Percentiles rank a stretch among this genome's conserved stretches.
Evolutionary conservation across 1,140 invertebrate genomes (phyloP).

Genomic region (Aphis craccivora): DNA sequence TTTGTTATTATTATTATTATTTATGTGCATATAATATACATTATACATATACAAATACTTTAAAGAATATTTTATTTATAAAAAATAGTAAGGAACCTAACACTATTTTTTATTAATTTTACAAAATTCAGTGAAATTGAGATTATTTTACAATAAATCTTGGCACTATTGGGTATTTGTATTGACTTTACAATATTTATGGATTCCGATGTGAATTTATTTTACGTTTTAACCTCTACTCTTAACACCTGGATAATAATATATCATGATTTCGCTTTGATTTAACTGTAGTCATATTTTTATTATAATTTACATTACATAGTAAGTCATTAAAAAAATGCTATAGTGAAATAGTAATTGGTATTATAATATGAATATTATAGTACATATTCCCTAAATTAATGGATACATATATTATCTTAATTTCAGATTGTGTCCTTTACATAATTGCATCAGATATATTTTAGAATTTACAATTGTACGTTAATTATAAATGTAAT

Average conservation of each 20-base stretch:
- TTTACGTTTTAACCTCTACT: background rate
- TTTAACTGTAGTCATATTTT: background rate
- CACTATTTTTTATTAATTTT: background rate
- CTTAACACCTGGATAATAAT: background rate
- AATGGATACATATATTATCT: background rate
- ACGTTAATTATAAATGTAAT: background rate
- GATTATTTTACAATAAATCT: background rate
- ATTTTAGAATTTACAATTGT: background rate
- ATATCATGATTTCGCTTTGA: background rate
- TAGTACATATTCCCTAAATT: background rate
- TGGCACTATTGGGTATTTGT: background rate
- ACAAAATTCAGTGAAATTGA: background rate
- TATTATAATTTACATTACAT: background rate
- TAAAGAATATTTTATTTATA: too few species aligned
- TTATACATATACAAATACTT: background rate
- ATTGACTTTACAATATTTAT: background rate
- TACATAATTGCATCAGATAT: background rate
- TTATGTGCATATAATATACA: background rate
- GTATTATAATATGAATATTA: background rate
- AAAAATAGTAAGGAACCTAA: too few species aligned
- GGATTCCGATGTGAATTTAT: background rate
- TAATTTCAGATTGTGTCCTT: background rate
- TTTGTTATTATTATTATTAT: too few species aligned
- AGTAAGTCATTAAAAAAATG: background rate
- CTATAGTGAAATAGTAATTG: background rate